phyloP scores from a whole-genome alignment of 2,113 vertebrate genomes.

The Alces alces region DNA sequence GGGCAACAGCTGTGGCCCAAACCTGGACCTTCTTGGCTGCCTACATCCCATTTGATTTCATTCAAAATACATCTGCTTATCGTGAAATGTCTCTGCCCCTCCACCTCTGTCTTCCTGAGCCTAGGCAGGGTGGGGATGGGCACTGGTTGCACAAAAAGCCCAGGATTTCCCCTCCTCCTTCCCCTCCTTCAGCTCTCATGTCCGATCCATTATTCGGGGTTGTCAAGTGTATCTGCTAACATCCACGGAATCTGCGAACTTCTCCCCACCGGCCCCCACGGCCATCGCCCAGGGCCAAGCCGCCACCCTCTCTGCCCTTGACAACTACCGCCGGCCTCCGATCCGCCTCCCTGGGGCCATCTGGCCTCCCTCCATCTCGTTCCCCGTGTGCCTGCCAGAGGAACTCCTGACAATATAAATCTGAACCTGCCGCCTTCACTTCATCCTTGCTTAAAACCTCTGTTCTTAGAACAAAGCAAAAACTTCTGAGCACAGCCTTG shows the following conservation, averaged over 20 bases:
- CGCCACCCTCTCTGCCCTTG: background rate
- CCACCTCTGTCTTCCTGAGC: background rate
- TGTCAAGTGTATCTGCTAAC: background rate
- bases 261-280: rapidly evolving
- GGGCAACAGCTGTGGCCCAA: conserved; percentile 21
- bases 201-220: background rate
- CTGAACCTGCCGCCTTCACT: background rate
- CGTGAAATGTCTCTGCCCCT: background rate
- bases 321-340: rapidly evolving
- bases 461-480: background rate
- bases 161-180: rapidly evolving
- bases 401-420: background rate
- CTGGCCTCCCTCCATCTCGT: background rate
- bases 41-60: background rate
- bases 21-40: background rate
- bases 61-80: background rate
- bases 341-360: background rate
- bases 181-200: background rate
- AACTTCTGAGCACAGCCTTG: background rate
- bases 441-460: background rate
- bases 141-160: background rate
- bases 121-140: rapidly evolving
- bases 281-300: background rate
- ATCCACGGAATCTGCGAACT: background rate
- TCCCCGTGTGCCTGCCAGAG: background rate